Base-by-base conservation (phyloP, 2,797 vertebrate genomes). In the Megaceryle alcyon region DNA sequence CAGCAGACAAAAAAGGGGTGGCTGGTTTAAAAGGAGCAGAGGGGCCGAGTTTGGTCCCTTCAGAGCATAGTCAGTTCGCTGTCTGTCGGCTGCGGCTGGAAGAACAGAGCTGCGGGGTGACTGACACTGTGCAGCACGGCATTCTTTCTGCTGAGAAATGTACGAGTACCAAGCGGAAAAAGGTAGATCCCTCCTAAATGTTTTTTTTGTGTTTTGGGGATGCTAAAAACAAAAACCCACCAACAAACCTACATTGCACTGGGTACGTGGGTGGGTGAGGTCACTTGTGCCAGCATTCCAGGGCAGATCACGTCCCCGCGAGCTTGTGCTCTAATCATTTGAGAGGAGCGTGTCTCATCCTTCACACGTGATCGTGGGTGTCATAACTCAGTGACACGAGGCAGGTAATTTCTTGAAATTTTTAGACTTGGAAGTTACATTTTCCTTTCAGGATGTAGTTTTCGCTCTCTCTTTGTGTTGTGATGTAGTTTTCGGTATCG, bases 111-210 rank as follows among this genome's bases (percentile, higher is more conserved):
- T 29, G 39, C 15, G 94, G 82, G 14, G 11, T 53, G 57, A 2
- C 79, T 3, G 95, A 76, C 12, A 14, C 12, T 51, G 57, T 71
- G 17, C 97, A 80, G 66, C 66, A 12, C 53, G 80, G 81, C 33
- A 35, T 88, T 60, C 88, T 91, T 64, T 69, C 92, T 82, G 86
- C 49, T 44, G 87, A 88, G 53, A 97, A 75, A 69, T 28, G 49
- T 2, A 31, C 33, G 0, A 64, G 0, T 17, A 76, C 94, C 95
- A 97, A 93, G 94, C 90, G 92, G 72, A 98, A 98, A 97, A 98
- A 98, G 98, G 98, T 98, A 97, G 75, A 53, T 14, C 22, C 31
- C 73, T 51, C 3, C 7, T 54, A 33, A 17, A 0, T 22, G 0
- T 14, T 23, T 33, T 25, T 61, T 33, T 25, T 61, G 11, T 23